Evolutionary conservation across 2,113 vertebrate species (phyloP), one percentile per base, ranked within the genome.

Genomic region (human): DNA sequence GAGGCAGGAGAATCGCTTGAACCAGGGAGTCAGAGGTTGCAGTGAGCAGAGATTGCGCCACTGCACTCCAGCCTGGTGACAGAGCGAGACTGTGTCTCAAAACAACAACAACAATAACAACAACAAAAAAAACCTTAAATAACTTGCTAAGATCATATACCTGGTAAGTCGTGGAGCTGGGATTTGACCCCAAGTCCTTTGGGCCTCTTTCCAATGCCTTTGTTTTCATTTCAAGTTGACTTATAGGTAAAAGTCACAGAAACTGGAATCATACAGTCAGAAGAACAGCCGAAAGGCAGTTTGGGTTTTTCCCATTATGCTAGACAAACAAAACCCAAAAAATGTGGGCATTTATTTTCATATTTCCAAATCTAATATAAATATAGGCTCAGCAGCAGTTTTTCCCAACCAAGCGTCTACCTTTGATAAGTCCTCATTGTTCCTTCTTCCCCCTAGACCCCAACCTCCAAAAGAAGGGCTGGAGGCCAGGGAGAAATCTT

Each of bases 201-300:
- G 11, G 70, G 57, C 70, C 57, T 87, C 59, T 95, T 89, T 80
- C 40, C 48, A 95, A 75, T 45, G 59, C 17, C 86, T 96, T 76
- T 57, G 45, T 70, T 91, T 95, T 96, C 89, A 92, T 87, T 96
- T 97, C 64, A 94, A 45, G 59, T 48, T 82, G 61, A 70, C 16
- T 18, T n/a, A n/a, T 14, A 48, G 43, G 40, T 73, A 80, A 55
- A 94, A 66, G n/a, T 73, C 66, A 38, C 94, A 98, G 61, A 89
- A 81, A 81, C 18, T 83, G 43, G 64, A 92, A 76, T 89, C 6
- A 79, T 90, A 94, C 64, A 61, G n/a, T 73, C 14, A 76, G 50
- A 83, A 92, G 57, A 94, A 89, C 3, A 86, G 7, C 38, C 79
- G 52, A 73, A 45, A 73, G 17, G 6, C 1, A 35, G 5, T 43